Conservation (phyloP, 1,140 invertebrate species). For the Nylanderia fulva region DNA sequence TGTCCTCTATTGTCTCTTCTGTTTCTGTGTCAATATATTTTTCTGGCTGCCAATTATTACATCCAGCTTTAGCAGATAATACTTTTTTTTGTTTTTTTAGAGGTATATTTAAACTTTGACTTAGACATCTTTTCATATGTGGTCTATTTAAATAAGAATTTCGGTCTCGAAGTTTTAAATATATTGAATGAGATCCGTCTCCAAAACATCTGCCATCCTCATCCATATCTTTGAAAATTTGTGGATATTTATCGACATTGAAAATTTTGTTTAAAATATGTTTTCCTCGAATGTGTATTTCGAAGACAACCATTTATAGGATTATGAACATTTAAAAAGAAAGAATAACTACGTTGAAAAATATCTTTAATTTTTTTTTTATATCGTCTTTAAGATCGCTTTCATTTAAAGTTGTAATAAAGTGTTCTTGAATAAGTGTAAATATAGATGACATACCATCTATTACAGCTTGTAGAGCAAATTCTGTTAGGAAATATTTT, state of each 20-base stretch:
- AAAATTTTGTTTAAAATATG: too few species aligned
- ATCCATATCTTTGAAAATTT: slow-evolving; percentile 21
- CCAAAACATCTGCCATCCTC: slow-evolving; percentile 12
- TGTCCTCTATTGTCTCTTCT: slow-evolving; percentile 1
- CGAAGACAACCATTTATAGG: too few species aligned
- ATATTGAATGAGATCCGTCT: not conserved
- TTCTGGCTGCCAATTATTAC: slow-evolving; percentile 15
- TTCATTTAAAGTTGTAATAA: too few species aligned
- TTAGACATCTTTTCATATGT: slow-evolving; percentile 8
- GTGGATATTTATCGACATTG: not conserved
- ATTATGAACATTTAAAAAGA: too few species aligned
- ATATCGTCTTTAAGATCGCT: too few species aligned
- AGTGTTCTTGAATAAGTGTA: too few species aligned
- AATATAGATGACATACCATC: too few species aligned
- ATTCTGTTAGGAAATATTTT: too few species aligned
- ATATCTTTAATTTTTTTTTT: too few species aligned
- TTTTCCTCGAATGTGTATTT: too few species aligned
- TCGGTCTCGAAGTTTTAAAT: slow-evolving; percentile 6
- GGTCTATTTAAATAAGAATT: slow-evolving; percentile 23
- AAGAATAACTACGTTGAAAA: too few species aligned
- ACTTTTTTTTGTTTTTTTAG: slow-evolving; percentile 23
- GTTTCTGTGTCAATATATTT: not conserved
- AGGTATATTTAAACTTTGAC: not conserved
- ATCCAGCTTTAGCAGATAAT: slow-evolving; percentile 9
- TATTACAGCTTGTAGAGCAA: too few species aligned